Evolutionary conservation across 2,888 invertebrate genomes (phyloP).

Genomic region (Caenorhabditis sp.): DNA sequence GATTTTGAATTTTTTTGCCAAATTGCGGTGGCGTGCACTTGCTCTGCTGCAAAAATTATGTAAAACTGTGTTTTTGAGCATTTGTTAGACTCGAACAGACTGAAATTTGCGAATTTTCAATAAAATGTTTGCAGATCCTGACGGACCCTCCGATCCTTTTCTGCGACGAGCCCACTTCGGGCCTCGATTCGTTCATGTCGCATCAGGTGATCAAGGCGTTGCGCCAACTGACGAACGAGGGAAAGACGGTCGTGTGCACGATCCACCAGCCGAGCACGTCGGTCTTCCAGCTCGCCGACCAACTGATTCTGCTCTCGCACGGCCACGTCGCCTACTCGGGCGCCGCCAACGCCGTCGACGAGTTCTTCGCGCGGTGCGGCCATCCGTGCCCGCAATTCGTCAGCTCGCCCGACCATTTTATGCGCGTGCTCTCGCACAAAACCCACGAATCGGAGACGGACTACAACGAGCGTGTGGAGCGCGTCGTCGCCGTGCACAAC

Average conservation of each 20-base stretch:
- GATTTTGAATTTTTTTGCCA: too few species aligned
- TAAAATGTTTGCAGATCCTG: constrained; percentile 54
- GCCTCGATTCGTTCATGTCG: constrained; percentile 71
- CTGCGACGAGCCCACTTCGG: constrained; percentile 70
- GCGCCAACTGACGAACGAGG: constrained; percentile 80
- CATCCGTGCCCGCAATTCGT: constrained; percentile 70
- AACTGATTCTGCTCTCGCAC: constrained; percentile 62
- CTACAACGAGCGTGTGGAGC: constrained; percentile 46
- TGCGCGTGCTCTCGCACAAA: constrained; percentile 61
- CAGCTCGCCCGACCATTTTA: constrained; percentile 79
- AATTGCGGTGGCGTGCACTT: too few species aligned
- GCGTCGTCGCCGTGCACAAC: constrained; percentile 30
- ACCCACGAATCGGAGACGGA: constrained; percentile 50
- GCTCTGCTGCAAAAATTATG: too few species aligned
- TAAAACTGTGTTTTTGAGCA: too few species aligned
- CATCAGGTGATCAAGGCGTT: constrained; percentile 58
- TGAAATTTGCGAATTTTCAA: background rate
- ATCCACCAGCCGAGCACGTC: constrained; percentile 96
- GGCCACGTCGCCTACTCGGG: constrained; percentile 69
- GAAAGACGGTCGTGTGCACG: constrained; percentile 92
- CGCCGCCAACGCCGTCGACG: constrained; percentile 55
- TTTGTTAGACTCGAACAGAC: too few species aligned
- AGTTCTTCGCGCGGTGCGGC: constrained; percentile 62
- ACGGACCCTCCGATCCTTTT: constrained; percentile 71
- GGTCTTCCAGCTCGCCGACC: constrained; percentile 88